Evolutionary conservation across 2,113 vertebrate genomes (phyloP).

Genomic region (Tachuris rubrigastra): DNA sequence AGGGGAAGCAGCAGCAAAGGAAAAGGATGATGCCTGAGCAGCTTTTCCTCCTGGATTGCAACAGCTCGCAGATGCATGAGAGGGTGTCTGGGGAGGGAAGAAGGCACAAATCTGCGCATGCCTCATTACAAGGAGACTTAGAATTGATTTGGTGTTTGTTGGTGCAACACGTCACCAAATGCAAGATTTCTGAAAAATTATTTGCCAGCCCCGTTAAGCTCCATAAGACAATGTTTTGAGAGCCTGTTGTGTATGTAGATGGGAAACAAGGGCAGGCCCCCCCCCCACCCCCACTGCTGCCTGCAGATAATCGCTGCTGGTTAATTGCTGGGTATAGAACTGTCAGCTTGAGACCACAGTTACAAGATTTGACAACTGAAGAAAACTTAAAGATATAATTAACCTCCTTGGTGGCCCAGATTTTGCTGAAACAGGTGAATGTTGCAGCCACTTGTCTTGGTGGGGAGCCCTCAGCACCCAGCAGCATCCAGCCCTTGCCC

Average conservation of each 20-base stretch:
- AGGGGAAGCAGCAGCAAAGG: background rate
- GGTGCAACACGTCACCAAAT: background rate
- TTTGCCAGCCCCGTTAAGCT: constrained; percentile 4
- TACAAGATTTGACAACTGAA: constrained; percentile 7
- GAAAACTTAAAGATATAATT: constrained; percentile 22
- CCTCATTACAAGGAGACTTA: background rate
- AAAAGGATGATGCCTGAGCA: background rate
- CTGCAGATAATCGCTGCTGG: background rate
- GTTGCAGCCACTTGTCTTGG: accelerated
- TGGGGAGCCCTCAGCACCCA: background rate
- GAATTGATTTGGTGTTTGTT: background rate
- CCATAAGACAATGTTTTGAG: background rate
- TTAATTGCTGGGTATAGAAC: constrained; percentile 18
- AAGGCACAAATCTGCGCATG: background rate
- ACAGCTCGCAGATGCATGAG: background rate
- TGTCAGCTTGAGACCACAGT: background rate
- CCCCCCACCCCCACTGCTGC: background rate
- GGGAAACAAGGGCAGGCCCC: background rate
- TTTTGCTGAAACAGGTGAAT: background rate
- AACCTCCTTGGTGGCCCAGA: background rate
- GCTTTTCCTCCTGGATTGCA: background rate
- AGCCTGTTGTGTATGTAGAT: background rate
- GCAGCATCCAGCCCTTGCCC: background rate
- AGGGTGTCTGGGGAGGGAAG: background rate
- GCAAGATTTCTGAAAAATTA: background rate